Evolutionary conservation across 2,797 vertebrate species (phyloP).

Genomic region (Lepilemur septentrionalis): DNA sequence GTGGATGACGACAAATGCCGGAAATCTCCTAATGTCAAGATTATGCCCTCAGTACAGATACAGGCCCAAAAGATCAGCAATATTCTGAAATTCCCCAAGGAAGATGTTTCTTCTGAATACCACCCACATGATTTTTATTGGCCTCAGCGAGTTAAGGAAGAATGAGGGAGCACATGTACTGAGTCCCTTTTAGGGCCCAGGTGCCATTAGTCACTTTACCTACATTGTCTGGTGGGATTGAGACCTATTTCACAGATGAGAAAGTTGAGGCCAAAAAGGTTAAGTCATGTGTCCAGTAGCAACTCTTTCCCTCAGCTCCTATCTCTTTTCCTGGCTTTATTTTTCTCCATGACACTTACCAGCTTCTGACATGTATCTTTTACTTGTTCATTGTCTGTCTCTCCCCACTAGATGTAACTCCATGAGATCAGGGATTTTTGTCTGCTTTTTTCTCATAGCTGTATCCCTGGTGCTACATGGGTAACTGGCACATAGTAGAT

Average conservation of each 20-base stretch:
- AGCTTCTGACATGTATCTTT: background rate
- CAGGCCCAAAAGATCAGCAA: background rate
- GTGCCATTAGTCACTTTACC: background rate
- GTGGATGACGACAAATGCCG: background rate
- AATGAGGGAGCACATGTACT: background rate
- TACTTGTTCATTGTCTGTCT: background rate
- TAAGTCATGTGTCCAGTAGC: background rate
- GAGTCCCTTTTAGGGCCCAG: background rate
- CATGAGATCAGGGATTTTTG: background rate
- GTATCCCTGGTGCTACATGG: background rate
- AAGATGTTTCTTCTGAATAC: background rate
- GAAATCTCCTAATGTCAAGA: background rate
- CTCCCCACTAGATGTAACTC: background rate
- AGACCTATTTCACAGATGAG: background rate
- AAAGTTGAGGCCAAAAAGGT: slow-evolving; percentile 12
- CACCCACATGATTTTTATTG: background rate
- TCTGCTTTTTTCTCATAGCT: background rate
- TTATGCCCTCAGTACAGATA: background rate
- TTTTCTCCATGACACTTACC: background rate
- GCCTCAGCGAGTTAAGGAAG: background rate
- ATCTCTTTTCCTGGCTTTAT: background rate
- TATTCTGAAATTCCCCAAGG: background rate
- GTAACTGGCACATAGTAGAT: background rate
- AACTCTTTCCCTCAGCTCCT: background rate
- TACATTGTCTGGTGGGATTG: background rate